Evolutionary conservation across 1,140 invertebrate genomes (phyloP).

Genomic region (Linepithema humile): DNA sequence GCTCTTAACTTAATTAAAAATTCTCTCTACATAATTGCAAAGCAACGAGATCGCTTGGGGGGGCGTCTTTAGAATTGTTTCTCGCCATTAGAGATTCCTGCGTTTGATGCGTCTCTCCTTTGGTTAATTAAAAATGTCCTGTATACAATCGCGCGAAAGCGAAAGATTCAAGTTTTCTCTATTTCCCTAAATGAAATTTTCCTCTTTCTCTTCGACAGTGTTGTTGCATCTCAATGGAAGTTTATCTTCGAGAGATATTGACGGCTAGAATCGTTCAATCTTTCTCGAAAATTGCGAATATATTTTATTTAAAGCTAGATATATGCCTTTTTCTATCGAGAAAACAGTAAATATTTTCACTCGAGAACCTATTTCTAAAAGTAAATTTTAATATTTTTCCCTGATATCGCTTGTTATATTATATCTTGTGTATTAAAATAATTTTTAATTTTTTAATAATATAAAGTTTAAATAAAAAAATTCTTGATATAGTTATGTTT

Average conservation of each 20-base stretch:
- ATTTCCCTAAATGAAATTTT: slow-evolving; percentile 36
- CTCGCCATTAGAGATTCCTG: background rate
- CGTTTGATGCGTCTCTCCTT: background rate
- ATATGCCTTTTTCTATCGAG: background rate
- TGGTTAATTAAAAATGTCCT: slow-evolving; percentile 30
- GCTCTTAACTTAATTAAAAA: slow-evolving; percentile 29
- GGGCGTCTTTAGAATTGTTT: background rate
- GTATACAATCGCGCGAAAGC: background rate
- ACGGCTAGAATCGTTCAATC: background rate
- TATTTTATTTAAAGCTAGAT: slow-evolving; percentile 15
- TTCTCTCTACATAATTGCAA: background rate
- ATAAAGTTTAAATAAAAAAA: background rate
- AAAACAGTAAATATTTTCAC: background rate
- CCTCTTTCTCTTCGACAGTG: background rate
- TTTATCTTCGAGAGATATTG: slow-evolving; percentile 3
- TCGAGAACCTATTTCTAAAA: background rate
- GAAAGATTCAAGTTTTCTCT: background rate
- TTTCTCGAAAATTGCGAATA: slow-evolving; percentile 8
- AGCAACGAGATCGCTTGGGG: background rate
- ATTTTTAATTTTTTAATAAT: background rate
- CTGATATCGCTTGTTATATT: background rate
- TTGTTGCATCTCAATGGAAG: background rate
- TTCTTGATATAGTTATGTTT: background rate
- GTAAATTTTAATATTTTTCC: background rate
- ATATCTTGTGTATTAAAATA: background rate